A percentile compares a stretch with the other conserved stretches of the same genome.
Conservation (phyloP, 2,797 vertebrate species). For the Takifugu rubripes region DNA sequence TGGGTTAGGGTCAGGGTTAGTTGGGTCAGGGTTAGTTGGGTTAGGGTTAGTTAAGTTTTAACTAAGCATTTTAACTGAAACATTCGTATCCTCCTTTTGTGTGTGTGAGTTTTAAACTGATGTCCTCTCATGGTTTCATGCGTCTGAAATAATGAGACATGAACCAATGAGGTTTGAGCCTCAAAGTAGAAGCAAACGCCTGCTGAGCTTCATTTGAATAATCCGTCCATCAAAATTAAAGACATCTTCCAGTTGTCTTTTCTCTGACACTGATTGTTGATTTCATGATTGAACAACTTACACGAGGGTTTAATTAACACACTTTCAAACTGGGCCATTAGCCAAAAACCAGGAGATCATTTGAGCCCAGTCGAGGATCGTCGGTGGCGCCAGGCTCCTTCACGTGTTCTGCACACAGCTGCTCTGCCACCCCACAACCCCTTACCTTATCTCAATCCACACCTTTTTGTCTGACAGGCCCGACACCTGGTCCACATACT, state of each 20-base stretch:
- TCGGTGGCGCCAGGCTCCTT: not conserved
- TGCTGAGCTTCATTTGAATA: not conserved
- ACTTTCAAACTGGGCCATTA: not conserved
- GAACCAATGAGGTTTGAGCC: not conserved
- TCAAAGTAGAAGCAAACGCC: not conserved
- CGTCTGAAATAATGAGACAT: not conserved
- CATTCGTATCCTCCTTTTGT: too few species aligned
- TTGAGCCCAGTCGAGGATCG: too few species aligned
- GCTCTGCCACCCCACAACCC: slow-evolving; percentile 14
- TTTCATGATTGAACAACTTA: not conserved
- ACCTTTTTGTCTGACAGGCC: slow-evolving; percentile 99
- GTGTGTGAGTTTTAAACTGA: too few species aligned
- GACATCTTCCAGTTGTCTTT: not conserved
- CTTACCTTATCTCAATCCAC: slow-evolving; percentile 37
- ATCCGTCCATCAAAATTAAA: not conserved
- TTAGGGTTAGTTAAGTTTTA: too few species aligned
- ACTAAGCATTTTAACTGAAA: too few species aligned
- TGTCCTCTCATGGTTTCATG: not conserved
- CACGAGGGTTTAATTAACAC: not conserved
- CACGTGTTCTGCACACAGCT: slow-evolving; percentile 21
- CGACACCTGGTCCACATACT: slow-evolving; percentile 98
- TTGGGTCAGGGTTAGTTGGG: too few species aligned
- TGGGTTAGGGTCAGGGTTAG: too few species aligned
- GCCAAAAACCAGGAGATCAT: not conserved
- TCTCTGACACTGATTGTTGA: too few species aligned